phyloP scores from a whole-genome alignment of 2,797 vertebrate genomes.

The Steatocranus sp. region DNA sequence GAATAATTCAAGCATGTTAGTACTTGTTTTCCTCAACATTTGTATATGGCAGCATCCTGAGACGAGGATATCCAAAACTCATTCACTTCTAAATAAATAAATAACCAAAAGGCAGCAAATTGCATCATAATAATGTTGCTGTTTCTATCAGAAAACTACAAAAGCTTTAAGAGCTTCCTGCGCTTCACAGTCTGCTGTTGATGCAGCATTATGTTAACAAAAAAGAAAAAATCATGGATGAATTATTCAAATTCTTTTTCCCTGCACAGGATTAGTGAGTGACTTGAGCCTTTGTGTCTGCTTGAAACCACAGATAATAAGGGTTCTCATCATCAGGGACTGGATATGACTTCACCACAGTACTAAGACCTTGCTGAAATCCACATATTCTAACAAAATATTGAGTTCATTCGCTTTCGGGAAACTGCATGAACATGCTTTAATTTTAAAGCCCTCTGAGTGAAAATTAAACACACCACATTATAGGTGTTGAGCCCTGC shows the following conservation, averaged over 20 bases:
- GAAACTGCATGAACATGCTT: background rate
- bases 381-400: conserved; percentile 24
- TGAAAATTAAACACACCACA: conserved; percentile 10
- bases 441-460: conserved; percentile 19
- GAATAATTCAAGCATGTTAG: conserved; percentile 34
- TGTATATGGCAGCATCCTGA: background rate
- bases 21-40: conserved; percentile 12
- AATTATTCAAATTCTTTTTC: conserved; percentile 57
- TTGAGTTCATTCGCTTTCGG: background rate
- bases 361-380: conserved; percentile 35
- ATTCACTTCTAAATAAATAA: background rate
- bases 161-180: background rate
- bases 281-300: conserved; percentile 46
- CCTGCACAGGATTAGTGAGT: conserved; percentile 35
- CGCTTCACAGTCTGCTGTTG: background rate
- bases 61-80: background rate
- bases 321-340: conserved; percentile 18
- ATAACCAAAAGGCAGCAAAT: background rate
- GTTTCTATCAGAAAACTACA: background rate
- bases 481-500: conserved; percentile 8
- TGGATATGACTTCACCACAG: background rate
- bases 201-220: conserved; percentile 30
- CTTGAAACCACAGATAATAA: conserved; percentile 37
- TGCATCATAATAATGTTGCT: background rate
- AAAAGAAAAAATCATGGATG: conserved; percentile 1